Base-by-base conservation (phyloP, 1,140 invertebrate genomes). In the Scaptomyza graminum region DNA sequence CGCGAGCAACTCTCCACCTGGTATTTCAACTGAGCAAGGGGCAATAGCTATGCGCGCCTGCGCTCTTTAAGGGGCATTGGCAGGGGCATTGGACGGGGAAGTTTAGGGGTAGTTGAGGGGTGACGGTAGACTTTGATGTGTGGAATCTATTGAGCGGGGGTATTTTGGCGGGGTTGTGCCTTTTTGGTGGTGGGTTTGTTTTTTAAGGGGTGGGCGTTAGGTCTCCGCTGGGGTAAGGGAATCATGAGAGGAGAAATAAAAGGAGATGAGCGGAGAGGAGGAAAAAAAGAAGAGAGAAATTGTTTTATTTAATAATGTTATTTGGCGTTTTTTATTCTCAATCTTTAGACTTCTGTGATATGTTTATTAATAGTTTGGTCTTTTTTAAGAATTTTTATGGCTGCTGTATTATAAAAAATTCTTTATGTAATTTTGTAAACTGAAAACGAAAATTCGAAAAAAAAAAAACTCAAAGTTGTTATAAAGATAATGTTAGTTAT, bases 1-100 rank as follows among this genome's bases (percentile, higher is more conserved):
- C 41, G 28, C 28, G 50, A 43, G 57, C 51, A 57, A 66, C n/a
- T 85, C 80, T 85, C 69, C 80, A 76, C 73, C 37, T 8, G 79
- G 46, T 77, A 55, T 56, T 54, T 25, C 61, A 59, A 11, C 12
- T 73, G 77, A 67, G 54, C 59, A 70, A 22, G 76, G 76, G 76
- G 81, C 63, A 71, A 52, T 13, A 43, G 56, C 65, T 44, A n/a
- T 59, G 57, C 62, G 52, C 62, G 31, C 51, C 12, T 65, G 62
- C 56, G 56, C 39, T 50, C 22, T 18, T 18, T 64, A 8, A 69
- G 68, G 76, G 81, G 76, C 51, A 80, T 41, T 22, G 25, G 12
- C 22, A 57, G 62, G 73, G 65, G 60, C 6, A 70, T 28, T 22
- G n/a, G 15, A 13, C 51, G 62, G 73, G 65, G 60, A n/a, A 70